phyloP scores from a whole-genome alignment of 1,140 invertebrate species.

The Anoplolepis gracilipes region DNA sequence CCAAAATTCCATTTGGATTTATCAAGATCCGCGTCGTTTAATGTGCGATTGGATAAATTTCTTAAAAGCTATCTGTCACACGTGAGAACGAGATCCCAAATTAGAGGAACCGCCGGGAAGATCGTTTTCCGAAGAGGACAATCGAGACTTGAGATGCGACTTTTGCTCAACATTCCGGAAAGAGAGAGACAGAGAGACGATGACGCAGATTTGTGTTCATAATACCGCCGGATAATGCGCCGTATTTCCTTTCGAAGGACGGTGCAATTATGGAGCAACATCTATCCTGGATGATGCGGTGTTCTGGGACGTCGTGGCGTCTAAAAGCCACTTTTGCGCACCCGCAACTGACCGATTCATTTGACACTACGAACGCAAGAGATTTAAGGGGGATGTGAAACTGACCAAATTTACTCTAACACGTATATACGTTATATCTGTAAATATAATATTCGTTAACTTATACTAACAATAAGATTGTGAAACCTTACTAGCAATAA shows the following conservation, averaged over 20 bases:
- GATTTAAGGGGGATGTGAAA: not conserved
- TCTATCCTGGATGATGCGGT: conserved; percentile 27
- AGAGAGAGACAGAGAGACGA: not conserved
- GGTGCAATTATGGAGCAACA: conserved; percentile 49
- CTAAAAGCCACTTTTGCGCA: not conserved
- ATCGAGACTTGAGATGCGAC: conserved; percentile 44
- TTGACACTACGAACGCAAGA: not conserved
- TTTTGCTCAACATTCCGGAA: conserved; percentile 47
- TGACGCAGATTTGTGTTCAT: conserved; percentile 59
- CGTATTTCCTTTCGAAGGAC: conserved; percentile 44
- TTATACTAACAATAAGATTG: conserved; percentile 2
- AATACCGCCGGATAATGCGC: conserved; percentile 44
- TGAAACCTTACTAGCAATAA: not conserved
- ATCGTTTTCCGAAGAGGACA: conserved; percentile 43
- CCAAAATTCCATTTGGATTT: conserved; percentile 76
- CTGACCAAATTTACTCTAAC: not conserved
- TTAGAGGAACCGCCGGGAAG: conserved; percentile 25
- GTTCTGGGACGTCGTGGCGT: not conserved
- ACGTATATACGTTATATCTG: not conserved
- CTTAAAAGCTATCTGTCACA: conserved; percentile 71
- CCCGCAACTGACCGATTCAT: conserved; percentile 3
- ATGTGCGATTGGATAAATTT: conserved; percentile 72
- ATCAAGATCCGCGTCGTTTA: conserved; percentile 74
- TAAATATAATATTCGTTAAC: conserved; percentile 7
- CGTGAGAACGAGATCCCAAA: conserved; percentile 4